Conservation (phyloP, 2,113 vertebrate species). For the Petrocephalus microphthalmus region DNA sequence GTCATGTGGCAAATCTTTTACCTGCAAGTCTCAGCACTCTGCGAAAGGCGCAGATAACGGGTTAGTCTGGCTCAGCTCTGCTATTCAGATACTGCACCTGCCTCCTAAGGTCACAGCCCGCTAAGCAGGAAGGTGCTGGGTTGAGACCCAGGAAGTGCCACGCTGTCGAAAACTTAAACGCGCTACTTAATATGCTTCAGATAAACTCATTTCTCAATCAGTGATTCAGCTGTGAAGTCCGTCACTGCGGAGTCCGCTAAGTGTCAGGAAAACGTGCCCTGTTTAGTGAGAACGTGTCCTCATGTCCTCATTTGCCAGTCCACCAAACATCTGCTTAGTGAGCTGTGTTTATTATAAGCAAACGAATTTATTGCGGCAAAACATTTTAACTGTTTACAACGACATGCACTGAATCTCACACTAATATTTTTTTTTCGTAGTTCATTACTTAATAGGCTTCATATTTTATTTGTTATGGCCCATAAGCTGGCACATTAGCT, state of each 20-base stretch:
- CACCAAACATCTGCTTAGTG: conserved; percentile 13
- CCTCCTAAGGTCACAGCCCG: not conserved
- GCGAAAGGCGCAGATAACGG: not conserved
- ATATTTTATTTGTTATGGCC: not conserved
- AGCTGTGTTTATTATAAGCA: not conserved
- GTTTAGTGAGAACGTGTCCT: not conserved
- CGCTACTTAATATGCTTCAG: not conserved
- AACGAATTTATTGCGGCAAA: not conserved
- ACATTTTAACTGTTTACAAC: conserved; percentile 4
- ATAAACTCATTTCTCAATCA: not conserved
- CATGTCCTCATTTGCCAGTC: not conserved
- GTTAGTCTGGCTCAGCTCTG: not conserved
- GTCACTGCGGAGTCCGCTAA: not conserved
- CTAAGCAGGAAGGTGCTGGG: not conserved
- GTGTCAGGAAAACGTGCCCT: not conserved
- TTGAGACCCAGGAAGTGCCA: not conserved
- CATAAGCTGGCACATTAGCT: not conserved
- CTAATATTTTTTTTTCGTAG: not conserved
- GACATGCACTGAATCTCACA: not conserved
- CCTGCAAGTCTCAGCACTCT: not conserved
- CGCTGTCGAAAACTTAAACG: not conserved
- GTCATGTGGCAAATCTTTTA: not conserved
- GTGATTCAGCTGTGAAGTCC: conserved; percentile 2
- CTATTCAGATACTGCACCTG: not conserved
- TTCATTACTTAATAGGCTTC: not conserved